Evolutionary conservation across 2,113 vertebrate genomes (phyloP), one percentile per base, ranked within the genome.

Genomic region (Natator depressus): DNA sequence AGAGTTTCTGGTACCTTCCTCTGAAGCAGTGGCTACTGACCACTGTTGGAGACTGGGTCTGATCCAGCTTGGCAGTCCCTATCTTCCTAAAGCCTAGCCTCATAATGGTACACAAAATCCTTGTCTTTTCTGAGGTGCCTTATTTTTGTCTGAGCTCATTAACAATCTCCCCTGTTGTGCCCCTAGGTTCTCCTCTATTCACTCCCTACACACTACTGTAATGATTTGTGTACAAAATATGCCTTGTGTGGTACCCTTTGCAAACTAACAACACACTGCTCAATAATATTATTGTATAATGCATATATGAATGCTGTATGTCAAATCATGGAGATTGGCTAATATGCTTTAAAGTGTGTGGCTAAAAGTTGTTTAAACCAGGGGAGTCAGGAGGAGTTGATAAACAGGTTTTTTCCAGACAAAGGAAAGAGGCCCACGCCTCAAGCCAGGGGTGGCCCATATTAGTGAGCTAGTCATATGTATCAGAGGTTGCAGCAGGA

Each of bases 41-140:
- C 29, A 10, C 49, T 24, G 80, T 53, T 91, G 29, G 59, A 31
- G 25, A 31, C 29, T 62, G 69, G 8, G 17, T 38, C n/a, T 72
- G 69, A 38, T 72, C 8, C 25, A 91, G 47, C 59, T n/a, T 53
- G 25, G 50, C 5, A 12, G 27, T 0, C 1, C 62, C 90, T n/a
- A 72, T 38, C 17, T 24, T 75, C 19, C 38, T 46, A 75, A 75
- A 42, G 10, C 20, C 22, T 22, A 75, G 10, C 20, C 38, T 42
- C 38, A 75, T 22, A 69, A 88, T 53, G 79, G 69, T 91, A 86
- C 24, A 24, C 14, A 95, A 95, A 78, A 46, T 53, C 25, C 82
- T 55, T 85, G 84, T 88, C 88, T 83, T 83, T 86, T 91, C 84
- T 79, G 65, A 31, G 86, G 57, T 88, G 85, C 89, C 84, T 85